A percentile compares a stretch with the other conserved stretches of the same genome.
Evolutionary conservation across 1,140 invertebrate genomes (phyloP).

Genomic region (Luehdorfia chinensis): DNA sequence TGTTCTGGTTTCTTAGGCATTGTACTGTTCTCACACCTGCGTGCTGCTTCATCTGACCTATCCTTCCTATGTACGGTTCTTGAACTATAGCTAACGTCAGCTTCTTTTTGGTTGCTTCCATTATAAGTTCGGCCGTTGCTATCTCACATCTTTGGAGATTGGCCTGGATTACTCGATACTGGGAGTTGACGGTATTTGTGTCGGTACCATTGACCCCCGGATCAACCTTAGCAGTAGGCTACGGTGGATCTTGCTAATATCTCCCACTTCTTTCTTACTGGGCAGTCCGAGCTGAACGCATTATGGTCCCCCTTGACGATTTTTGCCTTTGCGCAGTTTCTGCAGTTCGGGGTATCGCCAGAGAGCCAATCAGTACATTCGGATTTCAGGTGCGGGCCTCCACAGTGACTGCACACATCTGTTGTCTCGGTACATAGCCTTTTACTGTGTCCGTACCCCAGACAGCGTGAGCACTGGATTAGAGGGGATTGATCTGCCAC

Average conservation of each 20-base stretch:
- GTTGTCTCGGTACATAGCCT: no score
- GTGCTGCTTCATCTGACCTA: not conserved
- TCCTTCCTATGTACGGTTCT: not conserved
- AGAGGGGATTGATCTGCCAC: no score
- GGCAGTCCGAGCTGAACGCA: not conserved
- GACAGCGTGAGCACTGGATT: no score
- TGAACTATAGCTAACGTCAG: not conserved
- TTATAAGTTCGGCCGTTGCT: not conserved
- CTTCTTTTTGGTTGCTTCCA: not conserved
- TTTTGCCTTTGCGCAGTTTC: no score
- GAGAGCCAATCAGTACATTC: no score
- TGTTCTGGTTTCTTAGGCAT: not conserved
- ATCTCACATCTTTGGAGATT: not conserved
- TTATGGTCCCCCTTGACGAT: no score
- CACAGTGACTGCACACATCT: no score
- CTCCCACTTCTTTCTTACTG: conserved; percentile 7
- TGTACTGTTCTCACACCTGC: not conserved
- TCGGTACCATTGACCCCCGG: no score
- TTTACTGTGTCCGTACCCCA: no score
- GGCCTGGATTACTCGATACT: conserved; percentile 1
- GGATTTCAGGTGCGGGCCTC: no score
- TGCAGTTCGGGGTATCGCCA: no score
- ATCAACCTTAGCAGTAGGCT: not conserved
- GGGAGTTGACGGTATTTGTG: not conserved
- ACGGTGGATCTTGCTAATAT: not conserved